phyloP scores from a whole-genome alignment of 1,140 invertebrate genomes.

The Tetragnatha versicolor region DNA sequence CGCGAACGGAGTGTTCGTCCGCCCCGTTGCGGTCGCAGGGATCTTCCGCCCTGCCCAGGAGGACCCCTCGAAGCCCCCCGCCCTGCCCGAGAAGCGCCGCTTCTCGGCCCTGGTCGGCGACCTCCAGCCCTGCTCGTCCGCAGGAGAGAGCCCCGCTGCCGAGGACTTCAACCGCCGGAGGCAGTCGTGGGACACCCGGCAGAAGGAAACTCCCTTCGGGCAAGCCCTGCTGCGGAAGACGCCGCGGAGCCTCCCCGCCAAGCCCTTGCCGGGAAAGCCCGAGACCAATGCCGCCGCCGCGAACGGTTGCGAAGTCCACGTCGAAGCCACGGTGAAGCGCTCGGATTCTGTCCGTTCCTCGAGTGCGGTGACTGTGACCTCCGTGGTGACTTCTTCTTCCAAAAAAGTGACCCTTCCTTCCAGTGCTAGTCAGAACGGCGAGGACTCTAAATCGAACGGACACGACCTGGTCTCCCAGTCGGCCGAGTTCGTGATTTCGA shows the following conservation, averaged over 20 bases:
- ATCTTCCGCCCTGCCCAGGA: conserved; percentile 33
- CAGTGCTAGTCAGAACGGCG: too few species aligned
- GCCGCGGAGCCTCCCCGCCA: conserved; percentile 6
- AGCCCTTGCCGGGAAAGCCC: too few species aligned
- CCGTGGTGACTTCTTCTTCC: too few species aligned
- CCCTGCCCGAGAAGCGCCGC: conserved; percentile 31
- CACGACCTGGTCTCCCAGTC: too few species aligned
- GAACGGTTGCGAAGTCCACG: neutral
- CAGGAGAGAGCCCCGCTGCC: neutral
- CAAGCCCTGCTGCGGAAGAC: conserved; percentile 40
- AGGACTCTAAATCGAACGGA: too few species aligned
- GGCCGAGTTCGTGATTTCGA: too few species aligned
- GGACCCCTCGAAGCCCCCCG: neutral
- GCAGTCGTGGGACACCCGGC: conserved; percentile 29
- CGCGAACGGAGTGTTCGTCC: conserved; percentile 27
- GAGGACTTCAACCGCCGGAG: conserved; percentile 28
- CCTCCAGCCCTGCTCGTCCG: conserved; percentile 3
- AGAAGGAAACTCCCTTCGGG: conserved; percentile 21
- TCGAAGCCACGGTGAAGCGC: neutral
- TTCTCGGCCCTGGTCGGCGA: conserved; percentile 32
- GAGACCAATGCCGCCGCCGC: neutral
- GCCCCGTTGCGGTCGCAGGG: conserved; percentile 43
- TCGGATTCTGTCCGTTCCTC: too few species aligned
- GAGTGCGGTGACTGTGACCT: too few species aligned
- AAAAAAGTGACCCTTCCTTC: too few species aligned